A percentile compares a stretch with the other conserved stretches of the same genome.
Conservation (phyloP, 2,888 invertebrate species). For the Ectemnius continuus region DNA sequence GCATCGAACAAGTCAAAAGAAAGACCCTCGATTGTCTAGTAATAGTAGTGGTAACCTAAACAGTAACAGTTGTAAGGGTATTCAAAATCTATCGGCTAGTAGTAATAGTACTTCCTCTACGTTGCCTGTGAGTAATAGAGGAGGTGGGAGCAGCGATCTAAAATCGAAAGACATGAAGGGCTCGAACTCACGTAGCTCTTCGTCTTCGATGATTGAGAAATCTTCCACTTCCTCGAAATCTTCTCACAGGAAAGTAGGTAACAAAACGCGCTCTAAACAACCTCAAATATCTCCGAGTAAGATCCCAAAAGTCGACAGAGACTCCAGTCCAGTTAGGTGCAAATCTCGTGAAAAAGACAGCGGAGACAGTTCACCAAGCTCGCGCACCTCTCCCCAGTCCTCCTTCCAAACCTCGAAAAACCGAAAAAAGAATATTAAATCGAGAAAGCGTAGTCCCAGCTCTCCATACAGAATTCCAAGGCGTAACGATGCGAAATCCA, state of each 20-base stretch:
- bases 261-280: slow-evolving; percentile 73
- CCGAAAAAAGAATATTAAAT: slow-evolving; percentile 70
- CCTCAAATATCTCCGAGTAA: slow-evolving; percentile 68
- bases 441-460: slow-evolving; percentile 73
- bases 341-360: slow-evolving; percentile 72
- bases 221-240: slow-evolving; percentile 76
- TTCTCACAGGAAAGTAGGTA: slow-evolving; percentile 74
- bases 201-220: slow-evolving; percentile 72
- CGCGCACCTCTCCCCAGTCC: slow-evolving; percentile 70
- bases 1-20: slow-evolving; percentile 76
- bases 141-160: slow-evolving; percentile 61
- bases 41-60: slow-evolving; percentile 72
- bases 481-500: slow-evolving; percentile 68
- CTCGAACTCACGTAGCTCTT: slow-evolving; percentile 58
- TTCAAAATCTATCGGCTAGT: slow-evolving; percentile 59
- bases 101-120: slow-evolving; percentile 56
- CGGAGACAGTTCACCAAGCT: slow-evolving; percentile 63
- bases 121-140: slow-evolving; percentile 60
- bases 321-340: slow-evolving; percentile 69
- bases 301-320: slow-evolving; percentile 70
- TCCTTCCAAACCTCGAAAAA: slow-evolving; percentile 78
- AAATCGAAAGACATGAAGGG: slow-evolving; percentile 68
- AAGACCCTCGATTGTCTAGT: slow-evolving; percentile 75
- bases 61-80: slow-evolving; percentile 64
- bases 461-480: slow-evolving; percentile 75